phyloP scores from a whole-genome alignment of 2,888 invertebrate genomes.

The Chironomus riparius region DNA sequence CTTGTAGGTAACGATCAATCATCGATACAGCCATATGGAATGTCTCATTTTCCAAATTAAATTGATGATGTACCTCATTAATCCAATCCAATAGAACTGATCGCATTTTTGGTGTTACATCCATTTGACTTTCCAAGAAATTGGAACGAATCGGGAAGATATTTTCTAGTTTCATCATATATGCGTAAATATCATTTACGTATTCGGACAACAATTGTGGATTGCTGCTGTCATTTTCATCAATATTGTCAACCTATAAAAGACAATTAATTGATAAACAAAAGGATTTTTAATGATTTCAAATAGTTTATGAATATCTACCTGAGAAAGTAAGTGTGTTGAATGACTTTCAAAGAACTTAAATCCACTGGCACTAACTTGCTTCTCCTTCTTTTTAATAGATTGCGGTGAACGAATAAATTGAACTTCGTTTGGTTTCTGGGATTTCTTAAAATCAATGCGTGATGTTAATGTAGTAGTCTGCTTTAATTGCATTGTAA shows the following conservation, averaged over 20 bases:
- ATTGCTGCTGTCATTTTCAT: conserved; percentile 61
- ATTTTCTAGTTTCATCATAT: conserved; percentile 66
- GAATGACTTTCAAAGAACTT: conserved; percentile 11
- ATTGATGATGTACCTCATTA: conserved; percentile 81
- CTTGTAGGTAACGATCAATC: conserved; percentile 83
- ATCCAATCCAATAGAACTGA: conserved; percentile 88
- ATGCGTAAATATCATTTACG: conserved; percentile 80
- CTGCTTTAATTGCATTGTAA: background rate
- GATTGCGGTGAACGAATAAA: background rate
- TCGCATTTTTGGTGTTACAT: conserved; percentile 75
- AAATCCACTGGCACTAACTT: background rate
- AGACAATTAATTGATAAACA: no score
- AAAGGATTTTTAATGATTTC: background rate
- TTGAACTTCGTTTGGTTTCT: background rate
- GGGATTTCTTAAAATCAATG: background rate
- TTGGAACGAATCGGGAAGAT: conserved; percentile 54
- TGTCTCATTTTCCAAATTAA: conserved; percentile 78
- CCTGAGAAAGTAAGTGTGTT: background rate
- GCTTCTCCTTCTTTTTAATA: background rate
- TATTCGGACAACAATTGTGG: conserved; percentile 75
- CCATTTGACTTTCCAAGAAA: conserved; percentile 56
- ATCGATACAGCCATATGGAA: conserved; percentile 80
- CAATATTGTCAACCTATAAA: conserved; percentile 54
- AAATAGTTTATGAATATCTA: background rate
- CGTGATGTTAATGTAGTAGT: background rate